These are phyloP conservation scores for Calyptommatus sinebrachiatus DNA, from an alignment of 2,113 vertebrate genomes.

Conservation along the genomic window DNA sequence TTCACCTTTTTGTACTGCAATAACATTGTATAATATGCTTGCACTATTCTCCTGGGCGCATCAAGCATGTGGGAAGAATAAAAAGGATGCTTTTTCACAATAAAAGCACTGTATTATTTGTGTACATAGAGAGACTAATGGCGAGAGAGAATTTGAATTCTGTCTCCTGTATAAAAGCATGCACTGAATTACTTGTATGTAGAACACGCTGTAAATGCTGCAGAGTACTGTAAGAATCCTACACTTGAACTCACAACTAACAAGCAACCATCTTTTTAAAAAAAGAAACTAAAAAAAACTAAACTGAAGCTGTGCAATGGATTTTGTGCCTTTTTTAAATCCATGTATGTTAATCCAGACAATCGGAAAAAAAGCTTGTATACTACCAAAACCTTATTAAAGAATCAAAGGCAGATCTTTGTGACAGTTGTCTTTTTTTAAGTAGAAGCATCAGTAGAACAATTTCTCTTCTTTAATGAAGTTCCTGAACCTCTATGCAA, in stretches of 20 bases:
- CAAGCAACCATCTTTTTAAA: conserved; percentile 61
- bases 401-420: conserved; percentile 73
- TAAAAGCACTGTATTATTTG: conserved; percentile 65
- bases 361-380: conserved; percentile 91
- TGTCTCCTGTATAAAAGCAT: conserved; percentile 81
- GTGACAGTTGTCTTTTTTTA: conserved; percentile 48
- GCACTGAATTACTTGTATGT: conserved; percentile 74
- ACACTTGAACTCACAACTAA: conserved; percentile 86
- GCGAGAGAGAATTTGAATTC: conserved; percentile 62
- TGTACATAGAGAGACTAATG: conserved; percentile 61
- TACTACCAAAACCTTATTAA: conserved; percentile 93
- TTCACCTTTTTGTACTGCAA: conserved; percentile 79
- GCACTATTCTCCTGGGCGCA: conserved; percentile 80
- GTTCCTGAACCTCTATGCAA: background rate
- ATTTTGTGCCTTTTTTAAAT: conserved; percentile 98
- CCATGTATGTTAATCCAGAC: conserved; percentile 93
- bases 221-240: conserved; percentile 85
- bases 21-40: conserved; percentile 92
- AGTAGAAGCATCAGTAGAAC: background rate
- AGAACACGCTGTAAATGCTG: conserved; percentile 78
- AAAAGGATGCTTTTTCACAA: conserved; percentile 65
- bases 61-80: conserved; percentile 73
- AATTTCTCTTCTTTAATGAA: background rate
- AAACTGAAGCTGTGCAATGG: conserved; percentile 85
- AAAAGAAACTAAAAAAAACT: conserved; percentile 47